Base-by-base conservation (phyloP, 1,140 invertebrate species). In the Bombyx mandarina region DNA sequence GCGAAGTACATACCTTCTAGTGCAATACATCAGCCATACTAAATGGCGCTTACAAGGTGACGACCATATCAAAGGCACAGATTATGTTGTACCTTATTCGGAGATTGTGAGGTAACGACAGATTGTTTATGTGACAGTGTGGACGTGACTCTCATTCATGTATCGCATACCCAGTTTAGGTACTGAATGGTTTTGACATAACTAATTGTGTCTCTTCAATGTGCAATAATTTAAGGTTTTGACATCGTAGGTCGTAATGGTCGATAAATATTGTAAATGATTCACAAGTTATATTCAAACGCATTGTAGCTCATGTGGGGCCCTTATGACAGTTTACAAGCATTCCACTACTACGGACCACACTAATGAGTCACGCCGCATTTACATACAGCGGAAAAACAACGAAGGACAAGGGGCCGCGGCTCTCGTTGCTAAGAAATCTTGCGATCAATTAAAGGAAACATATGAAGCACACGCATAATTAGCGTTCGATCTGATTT, bases 381-480 rank as follows among this genome's bases (percentile, higher is more conserved):
- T 74, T 74, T 72, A 68, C 69, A 75, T 75, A 70, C 55, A 52
- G 61, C 58, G 65, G 65, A 69, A 73, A 69, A 71, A 61, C 60
- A 60, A 57, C 58, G 60, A 71, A 71, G 66, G 66, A 47, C 58
- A 45, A 53, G 42, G 51, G 47, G 43, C 46, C 54, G 60, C n/a
- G 46, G 59, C 61, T 65, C 26, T 63, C 57, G 59, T 65, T 50
- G 61, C 57, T 42, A 48, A 54, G 67, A 71, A 69, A 58, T 56
- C 46, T 51, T 48, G 42, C 54, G 51, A 63, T 63, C 54, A 57
- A 61, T 69, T 67, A 60, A 59, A 54, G 60, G 56, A 62, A 63
- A 53, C 50, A 49, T 43, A 44, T 44, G 22, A 43, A 26, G 42
- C 52, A 42, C 52, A 54, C 45, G 22, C 9, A 43, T 18, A 54